Evolutionary conservation across 2,113 vertebrate genomes (phyloP).

Genomic region (Gobio gobio): DNA sequence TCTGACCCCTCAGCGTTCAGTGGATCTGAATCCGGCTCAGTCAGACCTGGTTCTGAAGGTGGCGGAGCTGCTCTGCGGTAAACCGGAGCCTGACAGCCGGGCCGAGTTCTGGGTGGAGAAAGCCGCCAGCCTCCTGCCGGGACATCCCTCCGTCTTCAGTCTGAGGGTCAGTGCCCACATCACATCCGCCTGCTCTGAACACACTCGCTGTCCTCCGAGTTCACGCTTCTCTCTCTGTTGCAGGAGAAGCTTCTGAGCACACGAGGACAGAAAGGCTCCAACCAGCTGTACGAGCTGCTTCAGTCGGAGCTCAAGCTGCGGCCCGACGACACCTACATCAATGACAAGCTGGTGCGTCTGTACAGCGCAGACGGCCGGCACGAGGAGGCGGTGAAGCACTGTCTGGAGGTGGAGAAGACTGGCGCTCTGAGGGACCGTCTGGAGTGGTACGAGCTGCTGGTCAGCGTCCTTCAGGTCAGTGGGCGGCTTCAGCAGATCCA

Average conservation of each 20-base stretch:
- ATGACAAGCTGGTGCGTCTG: conserved; percentile 88
- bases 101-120: conserved; percentile 96
- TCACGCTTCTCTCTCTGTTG: background rate
- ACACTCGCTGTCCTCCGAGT: background rate
- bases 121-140: conserved; percentile 89
- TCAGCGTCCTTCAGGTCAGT: conserved; percentile 85
- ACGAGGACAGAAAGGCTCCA: conserved; percentile 83
- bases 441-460: conserved; percentile 89
- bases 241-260: conserved; percentile 89
- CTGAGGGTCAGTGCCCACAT: conserved; percentile 79
- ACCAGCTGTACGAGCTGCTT: conserved; percentile 90
- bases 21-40: conserved; percentile 93
- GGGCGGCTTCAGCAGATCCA: no score
- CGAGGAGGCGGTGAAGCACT: conserved; percentile 89
- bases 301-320: conserved; percentile 89
- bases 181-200: background rate
- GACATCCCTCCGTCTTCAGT: conserved; percentile 85
- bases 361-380: conserved; percentile 87
- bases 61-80: conserved; percentile 89
- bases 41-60: conserved; percentile 95
- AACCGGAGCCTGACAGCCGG: conserved; percentile 84
- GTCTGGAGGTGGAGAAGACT: conserved; percentile 81
- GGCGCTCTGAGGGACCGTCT: conserved; percentile 80
- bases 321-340: conserved; percentile 87
- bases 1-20: conserved; percentile 81